Conservation (phyloP, 2,888 invertebrate genomes). For the Arenicola marina region DNA sequence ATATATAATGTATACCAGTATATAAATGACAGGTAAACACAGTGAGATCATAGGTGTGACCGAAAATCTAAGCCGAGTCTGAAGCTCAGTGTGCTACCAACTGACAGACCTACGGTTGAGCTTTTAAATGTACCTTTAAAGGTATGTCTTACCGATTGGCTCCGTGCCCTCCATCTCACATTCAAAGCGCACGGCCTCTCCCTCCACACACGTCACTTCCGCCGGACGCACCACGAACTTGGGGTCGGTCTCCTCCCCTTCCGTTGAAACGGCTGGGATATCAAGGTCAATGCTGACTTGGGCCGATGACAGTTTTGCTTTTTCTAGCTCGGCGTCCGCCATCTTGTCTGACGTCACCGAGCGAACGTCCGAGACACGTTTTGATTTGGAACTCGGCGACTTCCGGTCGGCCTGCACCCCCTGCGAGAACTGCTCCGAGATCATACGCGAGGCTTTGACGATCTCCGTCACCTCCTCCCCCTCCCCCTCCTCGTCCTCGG, state of each 20-base stretch:
- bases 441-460: neutral
- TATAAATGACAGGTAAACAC: too few relatives aligned
- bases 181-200: slow-evolving; percentile 48
- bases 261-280: slow-evolving; percentile 4
- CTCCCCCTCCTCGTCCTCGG: slow-evolving; percentile 8
- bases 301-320: neutral
- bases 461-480: neutral
- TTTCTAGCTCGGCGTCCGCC: neutral
- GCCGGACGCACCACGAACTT: slow-evolving; percentile 49
- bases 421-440: neutral
- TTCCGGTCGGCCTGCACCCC: neutral
- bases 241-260: slow-evolving; percentile 38
- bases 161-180: slow-evolving; percentile 50
- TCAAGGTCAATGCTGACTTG: slow-evolving; percentile 29
- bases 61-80: too few relatives aligned
- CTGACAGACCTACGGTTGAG: too few relatives aligned
- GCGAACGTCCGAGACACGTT: neutral
- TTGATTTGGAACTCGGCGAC: neutral
- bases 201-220: slow-evolving; percentile 43
- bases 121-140: too few relatives aligned
- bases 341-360: neutral
- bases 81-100: too few relatives aligned
- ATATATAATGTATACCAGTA: too few relatives aligned
- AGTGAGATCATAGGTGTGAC: too few relatives aligned
- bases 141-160: slow-evolving; percentile 48